Conservation (phyloP, 2,113 vertebrate species). For the Porphyrio hochstetteri region DNA sequence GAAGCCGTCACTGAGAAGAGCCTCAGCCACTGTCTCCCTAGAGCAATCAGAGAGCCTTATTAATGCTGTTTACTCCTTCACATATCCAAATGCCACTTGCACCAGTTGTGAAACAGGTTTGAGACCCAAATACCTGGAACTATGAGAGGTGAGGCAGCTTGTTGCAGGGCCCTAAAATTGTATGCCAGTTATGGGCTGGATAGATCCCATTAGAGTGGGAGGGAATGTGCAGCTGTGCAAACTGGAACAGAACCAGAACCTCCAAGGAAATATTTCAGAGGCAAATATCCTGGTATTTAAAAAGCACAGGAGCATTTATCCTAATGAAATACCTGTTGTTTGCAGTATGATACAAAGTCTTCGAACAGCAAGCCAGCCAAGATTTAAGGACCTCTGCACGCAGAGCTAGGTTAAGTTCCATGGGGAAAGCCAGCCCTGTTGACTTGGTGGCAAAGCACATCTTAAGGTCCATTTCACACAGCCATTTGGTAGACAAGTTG, state of each 20-base stretch:
- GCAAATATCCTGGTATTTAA: background rate
- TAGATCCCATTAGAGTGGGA: background rate
- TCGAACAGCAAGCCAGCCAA: background rate
- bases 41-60: conserved; percentile 1
- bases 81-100: background rate
- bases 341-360: background rate
- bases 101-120: background rate
- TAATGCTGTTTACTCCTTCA: background rate
- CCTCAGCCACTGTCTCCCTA: conserved; percentile 79
- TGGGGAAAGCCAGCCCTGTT: background rate
- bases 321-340: background rate
- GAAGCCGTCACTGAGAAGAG: conserved; percentile 88
- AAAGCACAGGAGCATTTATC: background rate
- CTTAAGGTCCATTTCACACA: background rate
- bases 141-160: background rate
- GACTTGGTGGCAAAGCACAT: background rate
- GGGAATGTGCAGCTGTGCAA: background rate
- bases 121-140: background rate
- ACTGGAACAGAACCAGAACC: background rate
- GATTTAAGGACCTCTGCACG: background rate
- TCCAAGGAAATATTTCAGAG: background rate
- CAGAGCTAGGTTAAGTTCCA: background rate
- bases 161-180: background rate
- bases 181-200: background rate
- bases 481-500: background rate